These are phyloP conservation scores for Trichomycterus rosablanca DNA, from an alignment of 2,113 vertebrate genomes.

Conservation along the genomic window DNA sequence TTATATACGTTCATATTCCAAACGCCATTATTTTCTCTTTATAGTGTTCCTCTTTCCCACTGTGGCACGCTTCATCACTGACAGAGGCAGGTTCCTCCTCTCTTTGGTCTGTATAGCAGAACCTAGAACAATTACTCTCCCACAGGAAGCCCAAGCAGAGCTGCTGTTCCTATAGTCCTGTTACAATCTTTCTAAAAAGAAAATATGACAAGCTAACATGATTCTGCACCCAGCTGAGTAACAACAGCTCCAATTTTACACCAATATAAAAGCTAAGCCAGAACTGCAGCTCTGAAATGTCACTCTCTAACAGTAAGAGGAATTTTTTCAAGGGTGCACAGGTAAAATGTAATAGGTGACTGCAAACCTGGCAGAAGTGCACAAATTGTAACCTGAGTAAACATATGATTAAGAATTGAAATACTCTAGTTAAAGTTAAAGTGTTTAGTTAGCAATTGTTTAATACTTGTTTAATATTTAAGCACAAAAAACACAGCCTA, in stretches of 20 bases:
- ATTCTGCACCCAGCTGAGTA: constrained; percentile 1
- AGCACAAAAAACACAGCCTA: no score
- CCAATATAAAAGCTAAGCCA: constrained; percentile 14
- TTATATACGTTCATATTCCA: constrained; percentile 46
- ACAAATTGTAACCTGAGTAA: no score
- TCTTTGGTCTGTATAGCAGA: constrained; percentile 40
- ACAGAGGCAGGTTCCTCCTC: constrained; percentile 34
- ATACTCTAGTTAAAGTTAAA: neutral
- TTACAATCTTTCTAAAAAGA: constrained; percentile 38
- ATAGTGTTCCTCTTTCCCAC: constrained; percentile 30
- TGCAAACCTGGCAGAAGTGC: neutral
- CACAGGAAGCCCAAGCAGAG: constrained; percentile 22
- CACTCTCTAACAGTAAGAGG: constrained; percentile 3
- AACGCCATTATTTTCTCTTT: constrained; percentile 36
- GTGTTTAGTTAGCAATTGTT: no score
- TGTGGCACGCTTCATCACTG: constrained; percentile 36
- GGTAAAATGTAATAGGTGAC: neutral
- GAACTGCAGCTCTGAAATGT: constrained; percentile 18
- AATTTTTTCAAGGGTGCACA: constrained; percentile 7
- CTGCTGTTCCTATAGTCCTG: constrained; percentile 25
- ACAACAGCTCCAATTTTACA: neutral
- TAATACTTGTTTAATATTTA: no score
- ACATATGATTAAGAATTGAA: constrained; percentile 19
- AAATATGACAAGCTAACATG: constrained; percentile 29
- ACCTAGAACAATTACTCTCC: constrained; percentile 48